A percentile compares a stretch with the other conserved stretches of the same genome.
These are phyloP conservation scores for Lycodopsis pacificus DNA, from an alignment of 2,797 vertebrate genomes.

Conservation along the genomic window DNA sequence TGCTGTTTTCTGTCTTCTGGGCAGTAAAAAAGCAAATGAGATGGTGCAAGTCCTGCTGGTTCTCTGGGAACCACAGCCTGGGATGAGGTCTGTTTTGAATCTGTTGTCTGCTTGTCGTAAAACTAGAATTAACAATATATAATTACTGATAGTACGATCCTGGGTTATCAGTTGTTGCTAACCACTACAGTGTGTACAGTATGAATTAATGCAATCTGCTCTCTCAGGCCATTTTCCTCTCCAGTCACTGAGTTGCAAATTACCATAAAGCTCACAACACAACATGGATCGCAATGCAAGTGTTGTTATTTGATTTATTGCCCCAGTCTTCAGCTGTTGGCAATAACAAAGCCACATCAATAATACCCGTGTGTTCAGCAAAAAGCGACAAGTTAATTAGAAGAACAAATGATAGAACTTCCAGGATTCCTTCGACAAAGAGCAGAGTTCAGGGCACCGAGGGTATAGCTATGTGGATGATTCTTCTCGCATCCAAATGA, in stretches of 20 bases:
- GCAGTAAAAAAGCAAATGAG: constrained; percentile 16
- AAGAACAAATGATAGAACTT: constrained; percentile 47
- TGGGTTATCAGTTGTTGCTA: constrained; percentile 2
- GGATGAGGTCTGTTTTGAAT: neutral
- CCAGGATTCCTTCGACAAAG: constrained; percentile 18
- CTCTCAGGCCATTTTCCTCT: constrained; percentile 24
- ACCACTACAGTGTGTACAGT: neutral
- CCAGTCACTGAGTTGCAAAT: constrained; percentile 31
- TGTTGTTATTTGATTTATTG: constrained; percentile 68
- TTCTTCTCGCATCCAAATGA: neutral
- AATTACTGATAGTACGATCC: neutral
- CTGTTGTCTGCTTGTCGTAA: neutral
- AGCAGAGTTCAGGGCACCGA: neutral
- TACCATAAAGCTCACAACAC: constrained; percentile 29
- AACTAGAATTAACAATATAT: neutral
- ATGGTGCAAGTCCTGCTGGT: neutral
- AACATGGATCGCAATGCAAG: constrained; percentile 39
- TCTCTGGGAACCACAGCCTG: constrained; percentile 1
- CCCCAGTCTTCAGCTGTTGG: constrained; percentile 53
- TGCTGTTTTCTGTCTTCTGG: constrained; percentile 42
- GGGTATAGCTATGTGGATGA: neutral
- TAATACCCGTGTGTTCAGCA: constrained; percentile 52
- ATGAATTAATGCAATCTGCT: constrained; percentile 1
- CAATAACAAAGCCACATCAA: constrained; percentile 56
- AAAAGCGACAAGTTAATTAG: constrained; percentile 65